phyloP scores from a whole-genome alignment of 1,140 invertebrate species.

The Brachionus koreanus region DNA sequence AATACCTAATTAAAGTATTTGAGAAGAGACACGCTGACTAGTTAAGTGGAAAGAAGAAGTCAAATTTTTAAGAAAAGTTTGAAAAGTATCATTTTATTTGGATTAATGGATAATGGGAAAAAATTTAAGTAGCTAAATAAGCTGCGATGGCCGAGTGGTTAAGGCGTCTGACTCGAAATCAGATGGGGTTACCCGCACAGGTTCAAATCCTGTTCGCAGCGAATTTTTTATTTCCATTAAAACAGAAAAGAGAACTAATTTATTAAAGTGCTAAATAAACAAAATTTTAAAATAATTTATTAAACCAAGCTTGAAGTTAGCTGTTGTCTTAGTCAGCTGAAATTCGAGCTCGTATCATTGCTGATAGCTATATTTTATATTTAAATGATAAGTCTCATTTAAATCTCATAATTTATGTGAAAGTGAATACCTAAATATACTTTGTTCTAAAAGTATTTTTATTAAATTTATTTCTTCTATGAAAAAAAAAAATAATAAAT shows the following conservation, averaged over 20 bases:
- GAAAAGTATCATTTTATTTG: neutral
- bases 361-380: too few relatives aligned
- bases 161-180: slow-evolving; percentile 45
- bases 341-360: neutral
- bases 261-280: neutral
- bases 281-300: neutral
- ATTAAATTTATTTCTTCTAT: neutral
- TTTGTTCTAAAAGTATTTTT: neutral
- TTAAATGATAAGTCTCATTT: neutral
- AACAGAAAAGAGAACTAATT: too few relatives aligned
- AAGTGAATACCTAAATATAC: neutral
- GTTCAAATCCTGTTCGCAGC: slow-evolving; percentile 45
- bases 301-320: neutral
- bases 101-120: neutral
- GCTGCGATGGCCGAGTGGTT: slow-evolving; percentile 45
- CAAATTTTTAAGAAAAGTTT: neutral
- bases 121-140: neutral
- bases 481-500: neutral
- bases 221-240: neutral
- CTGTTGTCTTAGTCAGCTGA: neutral
- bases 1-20: neutral
- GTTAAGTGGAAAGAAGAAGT: neutral
- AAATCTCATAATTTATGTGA: neutral
- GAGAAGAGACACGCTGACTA: neutral
- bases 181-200: slow-evolving; percentile 44